phyloP scores from a whole-genome alignment of 2,797 vertebrate genomes.

The Danio jaintianensis region DNA sequence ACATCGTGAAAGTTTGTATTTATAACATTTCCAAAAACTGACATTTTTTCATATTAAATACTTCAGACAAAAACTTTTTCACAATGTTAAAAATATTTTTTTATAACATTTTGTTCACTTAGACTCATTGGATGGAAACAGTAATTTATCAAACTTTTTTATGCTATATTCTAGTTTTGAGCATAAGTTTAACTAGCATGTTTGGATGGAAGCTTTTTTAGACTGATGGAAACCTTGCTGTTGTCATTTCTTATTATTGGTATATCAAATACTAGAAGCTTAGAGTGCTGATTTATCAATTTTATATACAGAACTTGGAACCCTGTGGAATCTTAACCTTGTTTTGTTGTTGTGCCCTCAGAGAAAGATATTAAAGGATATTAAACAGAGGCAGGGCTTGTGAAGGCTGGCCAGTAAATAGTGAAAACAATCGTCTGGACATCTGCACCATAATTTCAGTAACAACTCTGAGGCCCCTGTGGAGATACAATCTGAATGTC shows the following conservation, averaged over 20 bases:
- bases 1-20: too few species aligned
- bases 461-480: conserved; percentile 6
- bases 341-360: not conserved
- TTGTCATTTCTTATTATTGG: not conserved
- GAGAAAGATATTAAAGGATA: conserved; percentile 14
- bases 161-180: too few species aligned
- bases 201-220: not conserved
- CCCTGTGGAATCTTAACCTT: not conserved
- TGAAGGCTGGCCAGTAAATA: conserved; percentile 19
- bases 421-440: not conserved
- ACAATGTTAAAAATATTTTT: too few species aligned
- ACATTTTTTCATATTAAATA: too few species aligned
- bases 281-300: not conserved
- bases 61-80: too few species aligned
- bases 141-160: too few species aligned
- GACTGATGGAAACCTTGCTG: not conserved
- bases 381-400: not conserved
- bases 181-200: too few species aligned
- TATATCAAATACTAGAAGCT: not conserved
- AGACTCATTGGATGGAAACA: too few species aligned
- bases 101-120: too few species aligned
- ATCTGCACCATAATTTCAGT: not conserved
- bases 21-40: too few species aligned
- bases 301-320: not conserved
- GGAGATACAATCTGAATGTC: not conserved